A percentile compares a stretch with the other conserved stretches of the same genome.
These are phyloP conservation scores for Neopipo cinnamomea DNA, from an alignment of 2,113 vertebrate genomes.

Conservation along the genomic window DNA sequence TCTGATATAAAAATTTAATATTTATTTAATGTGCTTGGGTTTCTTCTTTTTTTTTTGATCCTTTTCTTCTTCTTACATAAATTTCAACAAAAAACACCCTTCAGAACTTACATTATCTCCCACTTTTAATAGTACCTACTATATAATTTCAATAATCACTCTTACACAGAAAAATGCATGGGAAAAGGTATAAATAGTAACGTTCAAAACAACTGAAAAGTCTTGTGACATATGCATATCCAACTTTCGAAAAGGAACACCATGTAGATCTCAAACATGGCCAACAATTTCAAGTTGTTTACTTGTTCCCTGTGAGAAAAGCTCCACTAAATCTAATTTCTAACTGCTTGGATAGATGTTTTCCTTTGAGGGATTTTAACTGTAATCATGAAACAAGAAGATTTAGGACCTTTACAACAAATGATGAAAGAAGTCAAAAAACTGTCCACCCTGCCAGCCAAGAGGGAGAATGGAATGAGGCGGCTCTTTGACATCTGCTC, in stretches of 20 bases:
- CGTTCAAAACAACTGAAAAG: background rate
- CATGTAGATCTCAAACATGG: background rate
- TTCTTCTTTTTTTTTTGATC: background rate
- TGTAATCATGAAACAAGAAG: background rate
- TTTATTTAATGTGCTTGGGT: background rate
- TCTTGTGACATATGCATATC: background rate
- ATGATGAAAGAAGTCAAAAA: background rate
- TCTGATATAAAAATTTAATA: background rate
- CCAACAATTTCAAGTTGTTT: background rate
- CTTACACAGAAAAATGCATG: background rate
- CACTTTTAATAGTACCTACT: background rate
- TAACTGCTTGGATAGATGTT: background rate
- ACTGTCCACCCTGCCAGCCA: background rate
- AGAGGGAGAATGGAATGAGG: background rate
- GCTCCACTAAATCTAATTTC: background rate
- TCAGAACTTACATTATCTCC: background rate
- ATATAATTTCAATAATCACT: background rate
- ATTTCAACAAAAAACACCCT: background rate
- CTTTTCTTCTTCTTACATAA: background rate
- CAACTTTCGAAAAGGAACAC: background rate
- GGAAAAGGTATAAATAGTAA: background rate
- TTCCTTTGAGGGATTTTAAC: background rate
- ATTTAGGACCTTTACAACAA: background rate
- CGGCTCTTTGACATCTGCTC: background rate
- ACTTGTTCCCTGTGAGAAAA: conserved; percentile 50